Evolutionary conservation across 2,888 invertebrate genomes (phyloP), one percentile per base, ranked within the genome.

Genomic region (Caenorhabditis macrosperma): DNA sequence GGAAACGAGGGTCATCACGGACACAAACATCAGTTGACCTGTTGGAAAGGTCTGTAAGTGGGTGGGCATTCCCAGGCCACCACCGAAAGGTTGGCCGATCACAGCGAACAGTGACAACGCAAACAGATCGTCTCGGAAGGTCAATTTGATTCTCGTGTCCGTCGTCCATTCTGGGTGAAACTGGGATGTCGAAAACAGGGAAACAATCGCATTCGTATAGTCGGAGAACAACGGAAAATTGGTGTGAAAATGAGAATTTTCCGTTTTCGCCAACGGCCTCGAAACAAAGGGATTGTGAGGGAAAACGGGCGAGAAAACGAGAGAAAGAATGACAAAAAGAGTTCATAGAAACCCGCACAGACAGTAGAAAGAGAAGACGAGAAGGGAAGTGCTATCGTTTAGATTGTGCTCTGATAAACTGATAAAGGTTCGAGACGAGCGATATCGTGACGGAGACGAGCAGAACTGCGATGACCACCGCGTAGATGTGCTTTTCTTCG

Each of bases 391-490:
- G 50, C 41, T 50, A 77, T 69, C 67, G 55, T 57, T 77, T 77
- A 17, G 41, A 33, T 38, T 69, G 77, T 57, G 63, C 57, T 64
- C 59, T 77, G 48, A 77, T 59, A 38, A 52, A 77, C 35, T 77
- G 77, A 77, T 64, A 69, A 55, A 77, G 57, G 26, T 77, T 77
- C 30, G 69, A 77, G 44, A 68, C 59, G 55, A 77, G 61, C 41
- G 77, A 77, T 41, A 77, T 35, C 22, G 77, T 69, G 6, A 64
- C 38, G 10, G 64, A 41, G 17, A 64, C 69, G 1, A 77, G 17
- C 20, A 77, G 64, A 46, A 69, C 38, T 3, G 35, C 35, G 26
- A 77, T 77, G 4, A 69, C 50, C n/a, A 61, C 10, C 7, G 63
- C 55, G 35, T 64, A 69, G 63, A 77, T 38, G 30, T 69, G 50